These are phyloP conservation scores for Naja naja DNA, from an alignment of 2,113 vertebrate species.

Conservation along the genomic window DNA sequence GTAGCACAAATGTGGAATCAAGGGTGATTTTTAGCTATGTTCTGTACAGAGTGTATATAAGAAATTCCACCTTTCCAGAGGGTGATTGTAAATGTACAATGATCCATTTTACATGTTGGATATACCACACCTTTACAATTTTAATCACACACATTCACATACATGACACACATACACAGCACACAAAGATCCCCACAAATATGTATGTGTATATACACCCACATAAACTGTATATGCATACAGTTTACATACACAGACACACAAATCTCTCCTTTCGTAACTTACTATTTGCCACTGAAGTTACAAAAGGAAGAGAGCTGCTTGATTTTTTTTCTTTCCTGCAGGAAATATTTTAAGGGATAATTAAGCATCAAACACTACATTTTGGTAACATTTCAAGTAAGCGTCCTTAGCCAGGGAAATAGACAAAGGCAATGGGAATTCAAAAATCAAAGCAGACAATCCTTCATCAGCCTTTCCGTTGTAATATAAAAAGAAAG, in stretches of 20 bases:
- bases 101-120: background rate
- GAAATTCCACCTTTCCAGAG: background rate
- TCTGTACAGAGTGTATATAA: background rate
- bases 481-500: slow-evolving; percentile 14
- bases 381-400: slow-evolving; percentile 36
- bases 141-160: background rate
- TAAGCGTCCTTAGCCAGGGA: slow-evolving; percentile 27
- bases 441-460: slow-evolving; percentile 36
- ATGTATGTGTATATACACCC: background rate
- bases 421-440: slow-evolving; percentile 22
- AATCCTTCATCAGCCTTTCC: slow-evolving; percentile 4
- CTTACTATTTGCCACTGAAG: slow-evolving; percentile 20
- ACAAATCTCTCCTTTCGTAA: background rate
- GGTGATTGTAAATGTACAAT: background rate
- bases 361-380: slow-evolving; percentile 39
- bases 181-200: background rate
- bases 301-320: slow-evolving; percentile 12
- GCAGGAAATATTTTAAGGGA: slow-evolving; percentile 27
- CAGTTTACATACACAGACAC: background rate
- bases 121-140: background rate
- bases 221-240: background rate
- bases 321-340: slow-evolving; percentile 1
- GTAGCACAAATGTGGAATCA: background rate
- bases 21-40: no score
- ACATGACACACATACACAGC: background rate